A percentile compares a stretch with the other conserved stretches of the same genome.
phyloP scores from a whole-genome alignment of 2,113 vertebrate species.

The Mola mola region DNA sequence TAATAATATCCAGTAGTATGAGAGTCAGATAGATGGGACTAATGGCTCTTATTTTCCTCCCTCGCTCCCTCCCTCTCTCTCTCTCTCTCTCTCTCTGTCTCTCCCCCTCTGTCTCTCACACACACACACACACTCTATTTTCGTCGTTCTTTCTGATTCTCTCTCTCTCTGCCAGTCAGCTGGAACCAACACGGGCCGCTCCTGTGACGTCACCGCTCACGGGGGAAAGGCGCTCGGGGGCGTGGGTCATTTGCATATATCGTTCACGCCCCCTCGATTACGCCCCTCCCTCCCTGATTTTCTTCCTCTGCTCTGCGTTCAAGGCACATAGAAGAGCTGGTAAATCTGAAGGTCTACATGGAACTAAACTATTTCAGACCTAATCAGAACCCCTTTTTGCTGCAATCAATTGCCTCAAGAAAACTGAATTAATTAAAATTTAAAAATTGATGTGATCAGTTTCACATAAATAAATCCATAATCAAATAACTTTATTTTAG shows the following conservation, averaged over 20 bases:
- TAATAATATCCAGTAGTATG: constrained; percentile 70
- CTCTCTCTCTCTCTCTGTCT: constrained; percentile 25
- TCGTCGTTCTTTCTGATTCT: constrained; percentile 26
- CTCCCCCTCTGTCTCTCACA: constrained; percentile 18
- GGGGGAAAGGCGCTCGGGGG: constrained; percentile 75
- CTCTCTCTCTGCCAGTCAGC: constrained; percentile 74
- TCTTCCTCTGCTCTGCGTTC: constrained; percentile 12
- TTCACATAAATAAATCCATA: no score
- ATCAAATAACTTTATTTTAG: no score
- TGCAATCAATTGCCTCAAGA: no score
- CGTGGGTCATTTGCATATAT: constrained; percentile 61
- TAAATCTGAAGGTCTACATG: not conserved
- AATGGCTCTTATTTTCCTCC: constrained; percentile 66
- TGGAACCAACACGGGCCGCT: constrained; percentile 85
- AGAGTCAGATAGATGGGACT: constrained; percentile 63
- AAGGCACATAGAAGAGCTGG: not conserved
- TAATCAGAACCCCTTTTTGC: no score
- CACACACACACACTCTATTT: constrained; percentile 24
- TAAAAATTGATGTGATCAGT: no score
- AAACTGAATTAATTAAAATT: no score
- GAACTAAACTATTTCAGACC: no score
- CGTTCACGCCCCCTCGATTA: constrained; percentile 2
- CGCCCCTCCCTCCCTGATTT: not conserved
- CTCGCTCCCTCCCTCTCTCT: constrained; percentile 50
- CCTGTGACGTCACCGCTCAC: constrained; percentile 83